Base-by-base conservation (phyloP, 2,113 vertebrate species). In the Erinaceus europaeus region DNA sequence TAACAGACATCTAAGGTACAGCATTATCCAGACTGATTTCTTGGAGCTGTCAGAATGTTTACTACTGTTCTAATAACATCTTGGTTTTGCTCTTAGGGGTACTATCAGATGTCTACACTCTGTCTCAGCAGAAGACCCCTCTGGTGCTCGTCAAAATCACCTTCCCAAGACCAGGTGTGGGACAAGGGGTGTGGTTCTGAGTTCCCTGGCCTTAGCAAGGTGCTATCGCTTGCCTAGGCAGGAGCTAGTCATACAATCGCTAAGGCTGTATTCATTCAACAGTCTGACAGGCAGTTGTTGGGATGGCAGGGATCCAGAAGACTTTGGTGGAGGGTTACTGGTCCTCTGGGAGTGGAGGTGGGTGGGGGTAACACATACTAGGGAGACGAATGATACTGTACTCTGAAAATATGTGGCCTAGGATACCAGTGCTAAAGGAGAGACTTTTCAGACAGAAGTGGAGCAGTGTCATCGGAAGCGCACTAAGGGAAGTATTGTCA, bases 81-180 rank as follows among this genome's bases (percentile, higher is more conserved):
- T 27, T 20, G 23, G 15, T 29, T 75, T 15, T 44, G 34, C n/a
- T 61, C 13, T 3, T 11, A 0, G 4, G 1, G 23, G 29, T 21
- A 69, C 40, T 52, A 25, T 34, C 4, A 25, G 29, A n/a, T 20
- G 10, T 17, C 34, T 20, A 34, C 84, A 34, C n/a, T 55, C 40
- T 18, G 38, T 32, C 80, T 86, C 20, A 53, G 40, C 9, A 46
- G 72, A 78, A 44, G 62, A 50, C 61, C 64, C 12, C 32, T 59
- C n/a, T 4, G 48, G 5, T 5, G 38, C 4, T 5, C 14, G 46
- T 52, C 34, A 23, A 64, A 46, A 48, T 11, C 23, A 38, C 57
- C 68, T 42, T 32, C 2, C 6, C 1, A 2, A 18, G 10, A 36
- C 15, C 15, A 10, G 7, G 34, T 2, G 12, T 4, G 3, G 65